Evolutionary conservation across 2,888 invertebrate species (phyloP).

Genomic region (Chrysina gloriosa): DNA sequence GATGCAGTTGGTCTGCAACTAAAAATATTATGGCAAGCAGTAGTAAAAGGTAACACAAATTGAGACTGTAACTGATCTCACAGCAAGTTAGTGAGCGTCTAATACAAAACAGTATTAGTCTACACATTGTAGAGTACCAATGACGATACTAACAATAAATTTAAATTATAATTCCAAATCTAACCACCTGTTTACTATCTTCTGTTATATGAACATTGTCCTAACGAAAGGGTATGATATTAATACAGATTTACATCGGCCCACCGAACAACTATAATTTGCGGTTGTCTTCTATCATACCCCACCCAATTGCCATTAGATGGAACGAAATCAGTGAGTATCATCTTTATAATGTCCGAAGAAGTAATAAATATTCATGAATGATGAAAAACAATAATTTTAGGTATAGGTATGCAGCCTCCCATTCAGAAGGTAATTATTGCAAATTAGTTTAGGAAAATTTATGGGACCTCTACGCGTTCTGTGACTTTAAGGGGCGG

Average conservation of each 20-base stretch:
- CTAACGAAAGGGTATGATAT: background rate
- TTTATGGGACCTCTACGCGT: constrained; percentile 26
- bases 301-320: constrained; percentile 11
- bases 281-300: background rate
- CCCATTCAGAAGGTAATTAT: constrained; percentile 23
- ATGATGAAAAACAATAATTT: constrained; percentile 40
- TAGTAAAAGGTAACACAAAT: too few species aligned
- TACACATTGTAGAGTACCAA: too few species aligned
- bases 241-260: constrained; percentile 1
- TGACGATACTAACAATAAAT: background rate
- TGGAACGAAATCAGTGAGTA: background rate
- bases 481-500: background rate
- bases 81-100: too few species aligned
- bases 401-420: constrained; percentile 37
- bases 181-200: background rate
- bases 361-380: constrained; percentile 24
- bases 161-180: background rate
- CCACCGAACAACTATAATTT: constrained; percentile 9
- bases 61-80: too few species aligned
- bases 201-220: background rate
- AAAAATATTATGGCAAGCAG: too few species aligned
- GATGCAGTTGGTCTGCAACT: too few species aligned
- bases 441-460: constrained; percentile 36
- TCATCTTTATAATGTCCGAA: constrained; percentile 1
- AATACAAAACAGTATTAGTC: too few species aligned